A percentile compares a stretch with the other conserved stretches of the same genome.
Evolutionary conservation across 2,888 invertebrate species (phyloP).

Genomic region (Mesorhabditis sp.): DNA sequence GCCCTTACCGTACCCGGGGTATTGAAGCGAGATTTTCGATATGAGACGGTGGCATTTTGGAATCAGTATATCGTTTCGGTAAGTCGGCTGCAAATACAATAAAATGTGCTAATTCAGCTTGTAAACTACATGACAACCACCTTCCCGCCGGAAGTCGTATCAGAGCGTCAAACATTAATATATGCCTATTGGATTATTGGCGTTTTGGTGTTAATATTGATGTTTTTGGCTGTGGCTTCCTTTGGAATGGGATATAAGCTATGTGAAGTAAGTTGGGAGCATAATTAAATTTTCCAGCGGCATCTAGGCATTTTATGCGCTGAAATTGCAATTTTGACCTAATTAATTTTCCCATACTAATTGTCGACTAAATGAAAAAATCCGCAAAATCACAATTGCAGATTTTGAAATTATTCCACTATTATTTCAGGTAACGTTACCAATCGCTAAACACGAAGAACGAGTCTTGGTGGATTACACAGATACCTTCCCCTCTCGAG

Average conservation of each 20-base stretch:
- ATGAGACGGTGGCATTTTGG: slow-evolving; percentile 52
- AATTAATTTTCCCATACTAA: too few species aligned
- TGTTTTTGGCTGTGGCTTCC: slow-evolving; percentile 38
- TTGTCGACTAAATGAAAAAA: too few species aligned
- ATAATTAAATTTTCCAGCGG: too few species aligned
- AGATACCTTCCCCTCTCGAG: too few species aligned
- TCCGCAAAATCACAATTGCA: too few species aligned
- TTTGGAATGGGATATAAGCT: slow-evolving; percentile 40
- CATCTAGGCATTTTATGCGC: too few species aligned
- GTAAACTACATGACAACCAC: slow-evolving; percentile 58
- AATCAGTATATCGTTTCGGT: slow-evolving; percentile 52
- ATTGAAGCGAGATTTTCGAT: slow-evolving; percentile 48
- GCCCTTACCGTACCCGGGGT: slow-evolving; percentile 37
- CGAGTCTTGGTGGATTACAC: too few species aligned
- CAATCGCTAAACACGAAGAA: too few species aligned
- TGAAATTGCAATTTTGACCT: too few species aligned
- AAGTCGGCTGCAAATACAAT: too few species aligned
- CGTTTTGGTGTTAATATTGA: slow-evolving; percentile 35
- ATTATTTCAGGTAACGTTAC: too few species aligned
- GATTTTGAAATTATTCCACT: too few species aligned
- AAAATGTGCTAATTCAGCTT: slow-evolving; percentile 13
- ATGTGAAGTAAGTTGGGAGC: slow-evolving; percentile 9
- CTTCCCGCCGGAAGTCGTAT: slow-evolving; percentile 52
- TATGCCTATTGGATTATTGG: slow-evolving; percentile 41
- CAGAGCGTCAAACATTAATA: slow-evolving; percentile 39